Evolutionary conservation across 2,888 invertebrate species (phyloP), one percentile per base, ranked within the genome.

Genomic region (Cephus pygmeus): DNA sequence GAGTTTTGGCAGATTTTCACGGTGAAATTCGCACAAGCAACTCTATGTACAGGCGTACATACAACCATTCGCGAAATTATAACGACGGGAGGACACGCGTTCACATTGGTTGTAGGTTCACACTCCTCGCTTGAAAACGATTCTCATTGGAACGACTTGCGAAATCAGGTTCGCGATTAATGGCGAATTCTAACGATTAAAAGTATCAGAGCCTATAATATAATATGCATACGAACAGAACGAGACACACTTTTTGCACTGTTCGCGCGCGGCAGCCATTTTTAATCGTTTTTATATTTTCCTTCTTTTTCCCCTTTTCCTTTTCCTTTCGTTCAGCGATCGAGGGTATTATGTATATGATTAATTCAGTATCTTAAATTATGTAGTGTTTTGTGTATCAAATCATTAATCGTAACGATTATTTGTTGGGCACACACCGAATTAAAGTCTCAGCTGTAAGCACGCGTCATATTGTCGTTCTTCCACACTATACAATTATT

Each of bases 371-470:
- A 90, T 87, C 89, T 90, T 89, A 88, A 87, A 87, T 90, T 89
- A 90, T 90, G 87, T 88, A 89, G 90, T 89, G 88, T 84, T 83
- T 86, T 84, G 88, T 88, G 90, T 90, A 90, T 90, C 90, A 90
- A 90, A 90, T 90, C 88, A 87, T 90, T 88, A 56, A 88, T 88
- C 87, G 85, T 89, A 90, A 89, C 87, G 90, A 89, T 90, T 89
- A 89, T 87, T 90, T 90, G 82, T 89, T 90, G 90, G 90, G 87
- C 89, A 89, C 90, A 89, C 89, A 90, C 88, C 90, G 88, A 91
- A 89, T 89, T 87, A 90, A 89, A 90, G 90, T 91, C 90, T 90
- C 88, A 89, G 87, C 88, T 88, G 87, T 89, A 90, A 90, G 88
- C 90, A 89, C 90, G 87, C 86, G 84, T 89, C 87, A 86, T 88